Evolutionary conservation across 1,140 invertebrate genomes (phyloP), one percentile per base, ranked within the genome.

Genomic region (Nephotettix cincticeps): DNA sequence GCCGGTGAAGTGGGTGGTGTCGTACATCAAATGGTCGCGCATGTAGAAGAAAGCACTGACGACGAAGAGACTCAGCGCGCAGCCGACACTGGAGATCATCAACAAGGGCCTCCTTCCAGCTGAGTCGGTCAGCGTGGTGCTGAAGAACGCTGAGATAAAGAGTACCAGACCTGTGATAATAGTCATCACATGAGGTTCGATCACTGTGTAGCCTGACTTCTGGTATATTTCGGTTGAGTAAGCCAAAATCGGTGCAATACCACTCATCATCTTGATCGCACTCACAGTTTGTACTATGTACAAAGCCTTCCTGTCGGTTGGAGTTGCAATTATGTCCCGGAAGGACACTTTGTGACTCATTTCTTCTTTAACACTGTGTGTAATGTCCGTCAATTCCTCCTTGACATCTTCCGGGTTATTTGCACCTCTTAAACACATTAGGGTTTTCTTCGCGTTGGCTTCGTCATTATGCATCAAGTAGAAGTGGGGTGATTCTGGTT

Each of bases 401-500:
- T 68, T 67, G 0, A 75, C 56, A 0, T 70, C 43, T 29, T 70
- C 74, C 47, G 58, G 3, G 1, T 69, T 68, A 13, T 64, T 64
- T 23, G 58, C 30, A 0, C 69, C 87, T 1, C 94, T 83, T 0
- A 97, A 81, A 73, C 85, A 90, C 63, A 84, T 82, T 71, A 96
- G 79, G 3, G 90, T 81, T 1, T 82, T 76, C 0, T 86, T 78
- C 0, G 93, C 93, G 1, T 89, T 87, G 9, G 85, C 80, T 40
- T 84, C 83, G 27, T 86, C 83, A 76, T 85, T 84, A 75, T 86
- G 86, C 6, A 82, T 80, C 0, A 93, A 80, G 32, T 89, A 82
- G 72, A 86, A 93, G 69, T 88, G 89, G 0, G 95, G 94, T 43
- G 91, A 91, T 78, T 97, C 94, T 0, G 94, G 94, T 83, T 94